Conservation (phyloP, 2,888 invertebrate genomes). For the Ornithoptera alexandrae region DNA sequence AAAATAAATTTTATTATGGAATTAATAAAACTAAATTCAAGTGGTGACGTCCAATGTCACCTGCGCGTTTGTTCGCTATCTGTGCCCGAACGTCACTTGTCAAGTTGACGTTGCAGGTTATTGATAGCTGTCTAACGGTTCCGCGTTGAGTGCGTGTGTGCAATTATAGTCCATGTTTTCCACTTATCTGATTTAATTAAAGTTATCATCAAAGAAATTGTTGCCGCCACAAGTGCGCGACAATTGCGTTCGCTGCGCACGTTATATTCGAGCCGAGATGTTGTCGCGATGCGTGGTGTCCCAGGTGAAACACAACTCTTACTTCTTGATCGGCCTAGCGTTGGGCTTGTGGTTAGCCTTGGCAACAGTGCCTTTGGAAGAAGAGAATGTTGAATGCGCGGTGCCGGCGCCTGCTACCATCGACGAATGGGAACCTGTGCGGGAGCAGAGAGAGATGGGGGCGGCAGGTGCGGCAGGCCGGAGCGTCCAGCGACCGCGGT, state of each 20-base stretch:
- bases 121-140: neutral
- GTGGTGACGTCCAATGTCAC: too few relatives aligned
- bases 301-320: slow-evolving; percentile 79
- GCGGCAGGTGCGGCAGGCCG: slow-evolving; percentile 46
- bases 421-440: slow-evolving; percentile 68
- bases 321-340: slow-evolving; percentile 78
- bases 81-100: neutral
- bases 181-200: slow-evolving; percentile 24
- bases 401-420: slow-evolving; percentile 36
- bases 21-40: too few relatives aligned
- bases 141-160: neutral
- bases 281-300: slow-evolving; percentile 69
- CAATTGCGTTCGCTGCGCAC: neutral
- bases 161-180: slow-evolving; percentile 6
- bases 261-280: slow-evolving; percentile 42
- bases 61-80: neutral
- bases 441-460: slow-evolving; percentile 55
- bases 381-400: slow-evolving; percentile 46
- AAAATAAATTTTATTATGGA: too few relatives aligned
- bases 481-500: slow-evolving; percentile 90
- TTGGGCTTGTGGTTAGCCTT: slow-evolving; percentile 79
- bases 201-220: slow-evolving; percentile 25
- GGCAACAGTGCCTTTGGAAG: slow-evolving; percentile 70
- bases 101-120: slow-evolving; percentile 2
- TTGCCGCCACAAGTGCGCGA: slow-evolving; percentile 14